A percentile compares a stretch with the other conserved stretches of the same genome.
phyloP scores from a whole-genome alignment of 2,113 vertebrate genomes.

The Puffinus mauretanicus region DNA sequence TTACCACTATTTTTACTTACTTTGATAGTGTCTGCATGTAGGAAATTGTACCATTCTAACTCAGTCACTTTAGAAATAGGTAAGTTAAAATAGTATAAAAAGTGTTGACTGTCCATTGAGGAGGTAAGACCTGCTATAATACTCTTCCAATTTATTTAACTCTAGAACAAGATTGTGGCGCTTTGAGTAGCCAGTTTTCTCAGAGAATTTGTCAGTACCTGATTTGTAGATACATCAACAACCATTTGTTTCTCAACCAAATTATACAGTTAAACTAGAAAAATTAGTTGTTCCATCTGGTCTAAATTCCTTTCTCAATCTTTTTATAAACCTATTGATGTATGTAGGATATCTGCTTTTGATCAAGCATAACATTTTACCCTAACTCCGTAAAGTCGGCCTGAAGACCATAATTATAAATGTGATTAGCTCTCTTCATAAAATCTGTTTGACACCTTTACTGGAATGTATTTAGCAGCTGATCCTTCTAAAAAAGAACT shows the following conservation, averaged over 20 bases:
- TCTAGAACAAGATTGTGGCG: not conserved
- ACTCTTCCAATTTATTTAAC: not conserved
- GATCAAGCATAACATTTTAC: slow-evolving; percentile 19
- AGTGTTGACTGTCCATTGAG: not conserved
- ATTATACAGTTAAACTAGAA: not conserved
- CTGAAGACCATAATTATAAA: slow-evolving; percentile 29
- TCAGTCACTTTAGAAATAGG: not conserved
- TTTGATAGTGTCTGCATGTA: not conserved
- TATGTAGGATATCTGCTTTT: slow-evolving; percentile 26
- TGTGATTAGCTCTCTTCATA: not conserved
- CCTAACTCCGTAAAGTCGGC: not conserved
- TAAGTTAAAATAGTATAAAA: not conserved
- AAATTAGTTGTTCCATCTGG: slow-evolving; percentile 16
- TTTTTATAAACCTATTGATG: slow-evolving; percentile 33
- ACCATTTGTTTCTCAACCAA: not conserved
- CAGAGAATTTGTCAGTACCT: not conserved
- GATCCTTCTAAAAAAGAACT: not conserved
- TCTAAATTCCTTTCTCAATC: slow-evolving; percentile 17
- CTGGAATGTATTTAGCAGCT: slow-evolving; percentile 45
- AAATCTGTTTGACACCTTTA: slow-evolving; percentile 32
- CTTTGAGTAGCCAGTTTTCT: not conserved
- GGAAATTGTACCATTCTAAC: not conserved
- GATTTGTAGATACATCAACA: not conserved
- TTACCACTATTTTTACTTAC: not conserved
- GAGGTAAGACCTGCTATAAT: not conserved